These are phyloP conservation scores for Leptinotarsa undecemlineata DNA, from an alignment of 1,140 invertebrate species.

Conservation along the genomic window DNA sequence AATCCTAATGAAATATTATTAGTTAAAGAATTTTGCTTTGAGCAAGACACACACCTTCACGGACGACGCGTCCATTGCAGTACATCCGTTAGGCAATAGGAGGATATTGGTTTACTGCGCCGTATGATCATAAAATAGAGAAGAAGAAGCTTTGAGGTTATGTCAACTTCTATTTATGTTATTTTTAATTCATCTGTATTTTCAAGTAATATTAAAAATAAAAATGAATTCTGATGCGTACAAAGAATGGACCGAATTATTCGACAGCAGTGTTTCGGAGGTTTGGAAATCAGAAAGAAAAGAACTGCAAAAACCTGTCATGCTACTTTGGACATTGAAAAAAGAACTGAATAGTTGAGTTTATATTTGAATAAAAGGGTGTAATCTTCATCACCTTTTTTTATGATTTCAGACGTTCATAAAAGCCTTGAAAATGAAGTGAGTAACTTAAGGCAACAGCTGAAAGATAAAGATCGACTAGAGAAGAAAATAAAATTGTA, in stretches of 20 bases:
- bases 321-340: conserved; percentile 33
- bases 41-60: no score
- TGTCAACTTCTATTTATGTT: no score
- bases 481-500: conserved; percentile 17
- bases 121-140: no score
- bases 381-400: background rate
- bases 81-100: no score
- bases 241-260: conserved; percentile 28
- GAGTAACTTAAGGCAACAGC: conserved; percentile 11
- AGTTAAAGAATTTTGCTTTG: no score
- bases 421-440: conserved; percentile 12
- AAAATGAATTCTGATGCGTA: conserved; percentile 16
- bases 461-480: conserved; percentile 25
- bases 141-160: no score
- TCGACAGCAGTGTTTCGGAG: conserved; percentile 22
- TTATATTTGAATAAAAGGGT: background rate
- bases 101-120: no score
- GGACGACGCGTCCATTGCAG: no score
- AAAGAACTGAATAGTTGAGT: conserved; percentile 31
- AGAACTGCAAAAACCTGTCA: conserved; percentile 28
- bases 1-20: no score
- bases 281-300: conserved; percentile 27
- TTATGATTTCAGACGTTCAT: conserved; percentile 27
- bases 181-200: no score
- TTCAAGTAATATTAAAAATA: background rate